Percentiles rank a stretch among this genome's conserved stretches.
Evolutionary conservation across 2,113 vertebrate species (phyloP).

Genomic region (Arothron firmamentum): DNA sequence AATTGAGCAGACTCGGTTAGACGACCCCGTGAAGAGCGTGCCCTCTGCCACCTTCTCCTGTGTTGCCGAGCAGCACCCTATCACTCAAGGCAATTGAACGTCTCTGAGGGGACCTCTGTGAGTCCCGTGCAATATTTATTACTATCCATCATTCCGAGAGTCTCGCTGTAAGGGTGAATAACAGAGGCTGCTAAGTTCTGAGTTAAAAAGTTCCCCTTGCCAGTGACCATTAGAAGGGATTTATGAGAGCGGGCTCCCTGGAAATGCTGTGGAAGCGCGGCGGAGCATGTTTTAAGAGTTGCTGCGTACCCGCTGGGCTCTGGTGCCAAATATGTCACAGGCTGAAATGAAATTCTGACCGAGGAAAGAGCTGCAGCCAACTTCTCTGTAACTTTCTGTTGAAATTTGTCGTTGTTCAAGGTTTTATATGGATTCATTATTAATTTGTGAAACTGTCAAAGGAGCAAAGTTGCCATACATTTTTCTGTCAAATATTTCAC

Average conservation of each 20-base stretch:
- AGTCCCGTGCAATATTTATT: constrained; percentile 72
- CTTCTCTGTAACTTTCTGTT: constrained; percentile 12
- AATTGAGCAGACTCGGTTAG: constrained; percentile 60
- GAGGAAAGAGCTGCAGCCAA: constrained; percentile 16
- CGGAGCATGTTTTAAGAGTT: constrained; percentile 40
- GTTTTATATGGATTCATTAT: constrained; percentile 5
- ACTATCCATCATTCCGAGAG: constrained; percentile 63
- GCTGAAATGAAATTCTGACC: constrained; percentile 27
- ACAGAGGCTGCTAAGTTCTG: constrained; percentile 63
- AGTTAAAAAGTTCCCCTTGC: constrained; percentile 66
- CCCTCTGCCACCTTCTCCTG: constrained; percentile 58
- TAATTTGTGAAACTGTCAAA: background rate
- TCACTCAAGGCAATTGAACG: constrained; percentile 70
- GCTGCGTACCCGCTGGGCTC: constrained; percentile 35
- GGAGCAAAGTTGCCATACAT: background rate
- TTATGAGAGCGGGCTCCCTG: constrained; percentile 51
- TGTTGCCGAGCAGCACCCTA: constrained; percentile 61
- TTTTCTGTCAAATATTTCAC: background rate
- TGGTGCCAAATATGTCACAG: constrained; percentile 44
- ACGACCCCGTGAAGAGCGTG: constrained; percentile 47
- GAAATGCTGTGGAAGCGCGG: constrained; percentile 56
- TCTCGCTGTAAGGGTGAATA: constrained; percentile 52
- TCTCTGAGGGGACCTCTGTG: constrained; percentile 70
- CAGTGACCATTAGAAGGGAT: constrained; percentile 62
- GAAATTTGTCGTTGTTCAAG: constrained; percentile 5